Conservation (phyloP, 2,797 vertebrate species). For the Ctenosaura bakeri region DNA sequence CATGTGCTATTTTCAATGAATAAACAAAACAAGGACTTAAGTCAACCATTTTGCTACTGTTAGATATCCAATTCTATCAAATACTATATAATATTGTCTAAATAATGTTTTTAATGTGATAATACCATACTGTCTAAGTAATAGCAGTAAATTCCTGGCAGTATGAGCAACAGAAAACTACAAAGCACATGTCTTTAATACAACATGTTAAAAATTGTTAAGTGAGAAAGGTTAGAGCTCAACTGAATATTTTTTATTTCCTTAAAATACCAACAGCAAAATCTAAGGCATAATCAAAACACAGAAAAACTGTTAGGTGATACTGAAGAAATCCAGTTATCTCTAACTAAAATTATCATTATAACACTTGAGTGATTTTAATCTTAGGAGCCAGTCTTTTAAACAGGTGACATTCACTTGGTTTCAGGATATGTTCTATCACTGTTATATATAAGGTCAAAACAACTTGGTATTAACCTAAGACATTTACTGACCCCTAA, state of each 20-base stretch:
- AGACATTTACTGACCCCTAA: background rate
- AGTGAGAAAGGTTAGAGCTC: too few species aligned
- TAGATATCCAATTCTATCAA: background rate
- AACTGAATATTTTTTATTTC: conserved; percentile 3
- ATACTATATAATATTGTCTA: background rate
- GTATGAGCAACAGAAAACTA: background rate
- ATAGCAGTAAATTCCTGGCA: background rate
- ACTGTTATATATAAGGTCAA: background rate
- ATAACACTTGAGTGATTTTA: background rate
- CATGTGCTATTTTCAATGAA: background rate
- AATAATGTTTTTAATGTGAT: background rate
- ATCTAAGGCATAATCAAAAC: background rate
- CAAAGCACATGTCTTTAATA: background rate
- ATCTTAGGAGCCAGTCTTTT: background rate
- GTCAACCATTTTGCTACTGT: background rate
- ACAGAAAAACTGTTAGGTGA: background rate
- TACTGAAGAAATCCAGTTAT: background rate
- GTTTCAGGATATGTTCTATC: conserved; percentile 11
- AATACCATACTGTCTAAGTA: background rate
- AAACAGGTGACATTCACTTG: conserved; percentile 22
- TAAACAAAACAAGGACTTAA: background rate
- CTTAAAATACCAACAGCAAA: background rate
- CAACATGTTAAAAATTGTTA: background rate
- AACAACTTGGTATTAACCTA: conserved; percentile 1
- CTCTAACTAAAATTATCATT: background rate